These are phyloP conservation scores for Drosophila sp. DNA, from an alignment of 1,140 invertebrate genomes.

Conservation along the genomic window DNA sequence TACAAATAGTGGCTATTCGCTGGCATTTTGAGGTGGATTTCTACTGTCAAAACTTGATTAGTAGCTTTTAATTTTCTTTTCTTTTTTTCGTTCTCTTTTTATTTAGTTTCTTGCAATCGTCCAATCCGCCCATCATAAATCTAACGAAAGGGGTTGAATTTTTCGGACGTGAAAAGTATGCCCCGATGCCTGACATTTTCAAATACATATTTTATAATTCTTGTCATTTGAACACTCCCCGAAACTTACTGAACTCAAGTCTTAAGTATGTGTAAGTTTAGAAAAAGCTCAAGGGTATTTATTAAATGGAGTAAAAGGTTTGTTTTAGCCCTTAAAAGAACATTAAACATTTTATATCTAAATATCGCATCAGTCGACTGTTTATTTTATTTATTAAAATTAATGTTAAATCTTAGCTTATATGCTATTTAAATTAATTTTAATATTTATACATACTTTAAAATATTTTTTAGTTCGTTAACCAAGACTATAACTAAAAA, in stretches of 20 bases:
- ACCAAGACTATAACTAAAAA: no score
- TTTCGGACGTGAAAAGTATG: conserved; percentile 47
- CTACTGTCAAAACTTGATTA: conserved; percentile 78
- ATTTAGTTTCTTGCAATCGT: conserved; percentile 14
- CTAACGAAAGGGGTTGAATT: conserved; percentile 72
- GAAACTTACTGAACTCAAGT: conserved; percentile 6
- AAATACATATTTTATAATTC: conserved; percentile 60
- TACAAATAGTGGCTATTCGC: conserved; percentile 21
- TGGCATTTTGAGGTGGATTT: conserved; percentile 74
- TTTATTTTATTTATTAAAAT: no score
- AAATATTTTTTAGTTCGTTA: no score
- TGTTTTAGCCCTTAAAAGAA: neutral
- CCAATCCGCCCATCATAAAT: conserved; percentile 71
- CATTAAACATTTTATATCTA: neutral
- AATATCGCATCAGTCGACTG: no score
- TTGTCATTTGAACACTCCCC: conserved; percentile 60
- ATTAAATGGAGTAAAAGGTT: neutral
- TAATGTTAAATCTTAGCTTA: no score
- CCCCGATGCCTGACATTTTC: conserved; percentile 9
- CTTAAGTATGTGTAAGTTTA: neutral
- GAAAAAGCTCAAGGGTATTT: conserved; percentile 5
- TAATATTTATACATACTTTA: no score
- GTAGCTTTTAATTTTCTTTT: conserved; percentile 67
- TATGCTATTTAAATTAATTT: no score
- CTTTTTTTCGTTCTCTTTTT: conserved; percentile 7